phyloP scores from a whole-genome alignment of 2,797 vertebrate genomes.

The Meriones psammophilus region DNA sequence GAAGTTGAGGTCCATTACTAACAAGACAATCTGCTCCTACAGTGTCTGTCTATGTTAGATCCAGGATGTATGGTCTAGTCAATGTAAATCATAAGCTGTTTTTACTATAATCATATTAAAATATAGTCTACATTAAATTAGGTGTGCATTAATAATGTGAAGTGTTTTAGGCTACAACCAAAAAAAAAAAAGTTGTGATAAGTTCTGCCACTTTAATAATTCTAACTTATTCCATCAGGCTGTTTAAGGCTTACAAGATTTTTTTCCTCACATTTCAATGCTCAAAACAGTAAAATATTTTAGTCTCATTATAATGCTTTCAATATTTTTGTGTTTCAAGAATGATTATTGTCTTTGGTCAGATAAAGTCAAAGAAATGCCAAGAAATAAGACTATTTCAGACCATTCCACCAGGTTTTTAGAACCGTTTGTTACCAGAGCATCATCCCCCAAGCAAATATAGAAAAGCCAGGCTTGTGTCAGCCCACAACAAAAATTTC shows the following conservation, averaged over 20 bases:
- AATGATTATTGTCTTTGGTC: background rate
- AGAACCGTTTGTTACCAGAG: background rate
- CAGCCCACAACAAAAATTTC: background rate
- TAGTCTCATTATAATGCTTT: no score
- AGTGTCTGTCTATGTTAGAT: background rate
- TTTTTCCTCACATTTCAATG: background rate
- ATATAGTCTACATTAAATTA: background rate
- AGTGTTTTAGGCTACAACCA: background rate
- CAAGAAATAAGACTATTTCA: background rate
- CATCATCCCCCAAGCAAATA: background rate
- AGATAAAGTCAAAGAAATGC: background rate
- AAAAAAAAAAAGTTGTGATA: background rate
- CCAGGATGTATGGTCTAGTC: background rate
- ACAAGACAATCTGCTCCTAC: background rate
- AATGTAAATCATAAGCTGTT: background rate
- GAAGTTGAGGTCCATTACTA: background rate
- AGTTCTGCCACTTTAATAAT: background rate
- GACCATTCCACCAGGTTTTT: background rate
- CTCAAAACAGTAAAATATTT: background rate
- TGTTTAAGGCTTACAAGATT: background rate
- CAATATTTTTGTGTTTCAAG: background rate
- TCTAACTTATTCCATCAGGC: rapidly evolving
- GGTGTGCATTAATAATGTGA: background rate
- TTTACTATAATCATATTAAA: background rate
- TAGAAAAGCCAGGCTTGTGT: background rate